Evolutionary conservation across 2,113 vertebrate species (phyloP).

Genomic region (Hucho hucho): DNA sequence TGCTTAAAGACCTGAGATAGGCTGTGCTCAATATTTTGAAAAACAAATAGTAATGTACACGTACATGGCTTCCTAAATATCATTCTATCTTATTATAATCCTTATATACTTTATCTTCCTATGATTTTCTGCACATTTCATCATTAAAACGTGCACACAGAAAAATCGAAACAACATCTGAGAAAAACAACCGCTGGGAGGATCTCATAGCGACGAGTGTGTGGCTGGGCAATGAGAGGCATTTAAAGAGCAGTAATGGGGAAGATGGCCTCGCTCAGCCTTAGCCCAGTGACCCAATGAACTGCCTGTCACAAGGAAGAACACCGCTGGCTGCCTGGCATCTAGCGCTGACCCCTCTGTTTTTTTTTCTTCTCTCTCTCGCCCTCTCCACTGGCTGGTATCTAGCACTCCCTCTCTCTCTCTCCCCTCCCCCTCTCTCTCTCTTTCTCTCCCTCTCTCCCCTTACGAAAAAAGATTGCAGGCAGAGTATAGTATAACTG

Average conservation of each 20-base stretch:
- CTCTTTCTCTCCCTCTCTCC: too few relatives aligned
- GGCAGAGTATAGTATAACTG: too few relatives aligned
- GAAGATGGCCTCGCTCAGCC: conserved; percentile 23
- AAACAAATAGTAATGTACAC: too few relatives aligned
- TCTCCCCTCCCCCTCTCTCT: not conserved
- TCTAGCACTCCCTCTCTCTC: not conserved
- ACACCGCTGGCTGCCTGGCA: not conserved
- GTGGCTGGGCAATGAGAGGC: conserved; percentile 21
- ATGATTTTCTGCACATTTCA: too few relatives aligned
- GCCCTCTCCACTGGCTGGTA: not conserved
- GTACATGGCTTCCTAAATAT: too few relatives aligned
- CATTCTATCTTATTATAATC: too few relatives aligned
- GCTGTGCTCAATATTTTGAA: too few relatives aligned
- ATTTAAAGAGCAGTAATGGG: not conserved
- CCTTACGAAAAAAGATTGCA: too few relatives aligned
- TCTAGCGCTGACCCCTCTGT: not conserved
- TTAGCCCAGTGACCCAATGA: conserved; percentile 43
- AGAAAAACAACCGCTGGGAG: too few relatives aligned
- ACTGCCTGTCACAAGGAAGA: conserved; percentile 30
- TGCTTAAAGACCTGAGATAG: too few relatives aligned
- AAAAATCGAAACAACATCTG: conserved; percentile 3
- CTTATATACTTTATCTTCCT: too few relatives aligned
- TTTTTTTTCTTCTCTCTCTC: not conserved
- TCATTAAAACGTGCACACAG: too few relatives aligned
- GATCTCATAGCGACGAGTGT: not conserved